These are phyloP conservation scores for Oxytorus armatus DNA, from an alignment of 2,888 invertebrate genomes.

Conservation along the genomic window DNA sequence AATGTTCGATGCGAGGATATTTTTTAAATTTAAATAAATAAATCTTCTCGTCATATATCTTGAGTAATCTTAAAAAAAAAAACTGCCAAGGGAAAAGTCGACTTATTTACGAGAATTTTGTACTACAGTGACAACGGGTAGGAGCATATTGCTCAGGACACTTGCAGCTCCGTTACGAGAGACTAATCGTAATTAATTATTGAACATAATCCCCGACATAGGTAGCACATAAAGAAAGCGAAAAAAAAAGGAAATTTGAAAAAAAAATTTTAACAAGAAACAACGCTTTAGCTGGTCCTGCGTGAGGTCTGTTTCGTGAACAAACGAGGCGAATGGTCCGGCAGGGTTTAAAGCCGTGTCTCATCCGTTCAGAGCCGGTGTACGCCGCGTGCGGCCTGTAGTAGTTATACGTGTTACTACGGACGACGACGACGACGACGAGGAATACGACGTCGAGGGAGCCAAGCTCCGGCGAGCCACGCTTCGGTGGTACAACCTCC, in stretches of 20 bases:
- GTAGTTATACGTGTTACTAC: slow-evolving; percentile 34
- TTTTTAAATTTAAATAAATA: too few species aligned
- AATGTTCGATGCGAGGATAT: too few species aligned
- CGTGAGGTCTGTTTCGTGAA: slow-evolving; percentile 53
- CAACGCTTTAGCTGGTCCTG: slow-evolving; percentile 24
- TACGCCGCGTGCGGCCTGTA: slow-evolving; percentile 44
- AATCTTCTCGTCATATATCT: background rate
- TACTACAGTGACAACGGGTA: slow-evolving; percentile 15
- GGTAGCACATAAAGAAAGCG: slow-evolving; percentile 33
- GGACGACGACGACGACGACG: slow-evolving; percentile 43
- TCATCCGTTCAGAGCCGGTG: slow-evolving; percentile 67
- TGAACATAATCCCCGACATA: slow-evolving; percentile 59
- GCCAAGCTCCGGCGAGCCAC: slow-evolving; percentile 41
- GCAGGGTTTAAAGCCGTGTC: slow-evolving; percentile 68
- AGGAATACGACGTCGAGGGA: slow-evolving; percentile 50
- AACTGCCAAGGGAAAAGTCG: background rate
- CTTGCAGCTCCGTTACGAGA: slow-evolving; percentile 19
- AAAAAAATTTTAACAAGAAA: background rate
- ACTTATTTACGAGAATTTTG: slow-evolving; percentile 36
- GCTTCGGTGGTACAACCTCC: slow-evolving; percentile 63
- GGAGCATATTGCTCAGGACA: slow-evolving; percentile 37
- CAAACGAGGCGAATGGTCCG: slow-evolving; percentile 58
- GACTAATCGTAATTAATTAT: slow-evolving; percentile 63
- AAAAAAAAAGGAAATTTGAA: slow-evolving; percentile 13
- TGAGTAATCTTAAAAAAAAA: background rate